Evolutionary conservation across 2,888 invertebrate genomes (phyloP), one percentile per base, ranked within the genome.

Genomic region (Dolichopus griseipennis): DNA sequence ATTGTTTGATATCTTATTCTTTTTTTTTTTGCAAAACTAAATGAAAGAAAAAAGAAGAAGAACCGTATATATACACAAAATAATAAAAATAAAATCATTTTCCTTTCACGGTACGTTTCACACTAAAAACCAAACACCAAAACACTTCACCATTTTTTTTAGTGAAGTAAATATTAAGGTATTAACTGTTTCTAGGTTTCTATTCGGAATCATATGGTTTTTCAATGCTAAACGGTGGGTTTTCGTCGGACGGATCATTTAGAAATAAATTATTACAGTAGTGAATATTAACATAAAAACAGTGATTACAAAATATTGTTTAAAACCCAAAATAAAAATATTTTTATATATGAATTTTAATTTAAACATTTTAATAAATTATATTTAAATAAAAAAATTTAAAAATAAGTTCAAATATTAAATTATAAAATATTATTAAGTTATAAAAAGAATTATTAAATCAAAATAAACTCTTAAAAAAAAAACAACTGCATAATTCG

Each of bases 211-310:
- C 52, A 52, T 52, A 52, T 52, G 52, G 27, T 52, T 52, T 52
- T 52, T 52, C 52, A 52, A 52, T 52, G 52, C 52, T 52, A 52
- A 52, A 52, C 52, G 52, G 52, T 52, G 52, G 18, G 9, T 52
- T 52, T 52, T 52, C 52, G 52, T 52, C 52, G 52, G 52, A n/a
- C 52, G 52, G 52, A 52, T 52, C 52, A 52, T 52, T 52, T 52
- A 52, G 15, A 52, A 52, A 18, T 52, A 18, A 52, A 15, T 52
- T 52, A 18, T 12, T 52, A 6, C 5, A 52, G 52, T 2, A 52
- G 52, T 52, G 15, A 52, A 52, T 12, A 52, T n/a, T 12, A 52
- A 52, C 6, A 52, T 52, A 18, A 52, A 52, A 52, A 52, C 2
- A 52, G 18, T 12, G 6, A n/a, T 52, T 52, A 52, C 15, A n/a